Evolutionary conservation across 2,888 invertebrate species (phyloP).

Genomic region (Drosophila histrio): DNA sequence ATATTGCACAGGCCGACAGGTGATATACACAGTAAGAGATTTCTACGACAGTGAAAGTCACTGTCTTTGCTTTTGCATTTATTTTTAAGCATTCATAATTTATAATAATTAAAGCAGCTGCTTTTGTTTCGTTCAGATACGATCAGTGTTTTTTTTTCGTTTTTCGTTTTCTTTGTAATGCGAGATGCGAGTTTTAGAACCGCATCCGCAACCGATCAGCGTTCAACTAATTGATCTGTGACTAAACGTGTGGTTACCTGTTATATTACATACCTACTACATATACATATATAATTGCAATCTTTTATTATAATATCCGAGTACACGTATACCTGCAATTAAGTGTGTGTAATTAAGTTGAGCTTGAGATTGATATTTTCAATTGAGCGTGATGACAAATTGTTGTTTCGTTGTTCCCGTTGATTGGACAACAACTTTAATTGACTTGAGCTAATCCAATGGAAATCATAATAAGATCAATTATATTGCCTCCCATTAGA

Average conservation of each 20-base stretch:
- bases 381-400: slow-evolving; percentile 42
- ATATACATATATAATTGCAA: neutral
- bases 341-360: slow-evolving; percentile 30
- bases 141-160: neutral
- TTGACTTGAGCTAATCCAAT: slow-evolving; percentile 13
- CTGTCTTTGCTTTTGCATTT: neutral
- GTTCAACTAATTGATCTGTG: slow-evolving; percentile 48
- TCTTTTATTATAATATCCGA: slow-evolving; percentile 3
- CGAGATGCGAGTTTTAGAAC: slow-evolving; percentile 18
- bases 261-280: neutral
- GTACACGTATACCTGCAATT: slow-evolving; percentile 30
- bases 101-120: slow-evolving; percentile 28
- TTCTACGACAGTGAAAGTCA: slow-evolving; percentile 56
- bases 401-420: slow-evolving; percentile 26
- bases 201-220: slow-evolving; percentile 28
- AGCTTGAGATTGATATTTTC: slow-evolving; percentile 9
- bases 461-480: slow-evolving; percentile 7
- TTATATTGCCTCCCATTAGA: too few relatives aligned
- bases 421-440: slow-evolving; percentile 36
- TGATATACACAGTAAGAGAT: slow-evolving; percentile 14
- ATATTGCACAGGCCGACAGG: slow-evolving; percentile 40
- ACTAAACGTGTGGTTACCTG: slow-evolving; percentile 51
- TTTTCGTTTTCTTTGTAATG: slow-evolving; percentile 15
- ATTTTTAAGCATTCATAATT: slow-evolving; percentile 17
- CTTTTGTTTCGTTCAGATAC: slow-evolving; percentile 1